Evolutionary conservation across 2,888 invertebrate genomes (phyloP).

Genomic region (Aproaerema taeniolella): DNA sequence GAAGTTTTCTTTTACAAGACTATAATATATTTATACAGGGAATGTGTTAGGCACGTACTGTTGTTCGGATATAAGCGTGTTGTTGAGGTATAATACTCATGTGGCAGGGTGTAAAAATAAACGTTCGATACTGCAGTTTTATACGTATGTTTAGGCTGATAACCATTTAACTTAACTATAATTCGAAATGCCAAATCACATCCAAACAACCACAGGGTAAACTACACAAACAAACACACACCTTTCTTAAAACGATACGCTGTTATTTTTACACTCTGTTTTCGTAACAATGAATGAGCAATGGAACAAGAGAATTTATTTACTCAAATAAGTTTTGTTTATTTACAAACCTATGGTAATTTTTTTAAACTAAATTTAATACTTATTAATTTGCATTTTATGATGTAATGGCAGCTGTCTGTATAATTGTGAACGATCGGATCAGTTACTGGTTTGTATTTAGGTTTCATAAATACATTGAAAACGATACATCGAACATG

Average conservation of each 20-base stretch:
- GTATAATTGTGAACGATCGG: slow-evolving; percentile 55
- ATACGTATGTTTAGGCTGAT: slow-evolving; percentile 24
- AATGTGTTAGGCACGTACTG: slow-evolving; percentile 73
- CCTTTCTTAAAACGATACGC: slow-evolving; percentile 16
- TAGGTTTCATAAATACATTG: slow-evolving; percentile 67
- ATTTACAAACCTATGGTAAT: slow-evolving; percentile 58
- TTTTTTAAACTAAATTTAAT: slow-evolving; percentile 62
- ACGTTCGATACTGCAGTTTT: slow-evolving; percentile 28
- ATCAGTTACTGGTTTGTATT: slow-evolving; percentile 51
- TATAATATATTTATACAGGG: slow-evolving; percentile 77
- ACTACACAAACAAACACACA: not conserved
- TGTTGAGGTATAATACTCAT: slow-evolving; percentile 74
- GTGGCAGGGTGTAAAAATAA: slow-evolving; percentile 67
- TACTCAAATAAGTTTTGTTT: slow-evolving; percentile 73
- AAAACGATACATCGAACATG: slow-evolving; percentile 75
- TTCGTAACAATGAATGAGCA: slow-evolving; percentile 70
- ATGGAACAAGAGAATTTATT: slow-evolving; percentile 77
- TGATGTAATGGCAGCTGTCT: slow-evolving; percentile 74
- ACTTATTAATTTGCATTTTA: slow-evolving; percentile 74
- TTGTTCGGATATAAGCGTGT: slow-evolving; percentile 69
- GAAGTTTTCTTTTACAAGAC: slow-evolving; percentile 76
- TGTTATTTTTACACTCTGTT: slow-evolving; percentile 69
- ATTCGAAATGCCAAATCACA: slow-evolving; percentile 16
- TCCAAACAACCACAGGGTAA: slow-evolving; percentile 32
- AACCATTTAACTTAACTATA: not conserved